Base-by-base conservation (phyloP, 1,140 invertebrate genomes). In the Gryllus bimaculatus region DNA sequence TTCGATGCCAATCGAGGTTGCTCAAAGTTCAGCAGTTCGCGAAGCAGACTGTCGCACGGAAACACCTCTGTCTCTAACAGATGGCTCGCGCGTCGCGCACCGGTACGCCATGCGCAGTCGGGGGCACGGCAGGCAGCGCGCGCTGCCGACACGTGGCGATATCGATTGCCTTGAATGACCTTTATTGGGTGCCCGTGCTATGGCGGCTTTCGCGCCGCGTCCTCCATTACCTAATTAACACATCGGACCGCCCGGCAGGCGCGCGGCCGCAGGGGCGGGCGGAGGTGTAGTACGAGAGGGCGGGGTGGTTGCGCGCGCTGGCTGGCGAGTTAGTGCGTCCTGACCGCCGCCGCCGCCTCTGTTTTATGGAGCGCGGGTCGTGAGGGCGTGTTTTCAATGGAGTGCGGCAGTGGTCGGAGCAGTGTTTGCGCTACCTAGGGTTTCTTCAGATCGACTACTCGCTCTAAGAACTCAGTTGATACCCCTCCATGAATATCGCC, bases 81-180 rank as follows among this genome's bases (percentile, higher is more conserved):
- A 39, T 39, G 26, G 26, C 26, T 39, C 26, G 26, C 26, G 26
- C 26, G 26, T 39, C 26, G 26, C 2, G 54, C 54, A 66, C 10
- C 54, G 54, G 2, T 3, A 18, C 54, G 54, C 54, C n/a, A 10
- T 66, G 54, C 54, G 54, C 54, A 18, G 54, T 66, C n/a, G 54
- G 18, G 54, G 10, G 7, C 26, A 13, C 54, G 7, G 18, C 54
- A 13, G 18, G 18, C 54, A 18, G 18, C 54, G 54, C 54, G 54
- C 10, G 54, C 54, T 18, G 18, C 54, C 18, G 54, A 66, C 54
- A 66, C 54, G 54, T 66, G 54, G 54, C 10, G 54, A 66, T 66
- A 66, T 66, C 54, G 54, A 66, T 66, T 66, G 54, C 54, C 54
- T 66, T 66, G 54, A 66, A 66, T 66, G 54, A 66, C 54, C 54